Evolutionary conservation across 2,113 vertebrate species (phyloP), one percentile per base, ranked within the genome.

Genomic region (Entomyzon cyanotis): DNA sequence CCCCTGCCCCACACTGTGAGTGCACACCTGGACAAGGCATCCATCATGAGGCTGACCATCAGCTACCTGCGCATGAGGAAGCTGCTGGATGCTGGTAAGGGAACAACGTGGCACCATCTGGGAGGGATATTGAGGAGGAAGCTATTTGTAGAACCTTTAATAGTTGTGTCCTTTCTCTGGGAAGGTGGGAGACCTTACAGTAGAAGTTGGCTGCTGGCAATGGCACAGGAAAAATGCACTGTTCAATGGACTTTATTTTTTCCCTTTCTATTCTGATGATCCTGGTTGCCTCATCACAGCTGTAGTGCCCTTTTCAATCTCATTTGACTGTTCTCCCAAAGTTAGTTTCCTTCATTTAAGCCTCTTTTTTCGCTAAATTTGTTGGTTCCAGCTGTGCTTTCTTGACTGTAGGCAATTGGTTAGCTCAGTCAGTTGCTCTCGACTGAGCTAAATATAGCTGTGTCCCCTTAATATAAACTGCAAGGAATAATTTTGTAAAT

Each of bases 31-130:
- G 99, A 99, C 97, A 99, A 99, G 97, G 99, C 99, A 20, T 99
- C 99, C 62, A 98, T 99, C 84, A 99, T 99, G 99, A 99, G 99
- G 70, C 98, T 99, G 58, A 98, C 99, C 89, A 99, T 99, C 98
- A 99, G 99, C 96, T 99, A 99, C 97, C 95, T 99, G 96, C 99
- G 99, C 81, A 98, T 99, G 97, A 99, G 99, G 56, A 99, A 99
- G 91, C 98, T 99, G 74, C 98, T 99, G 18, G 98, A 97, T 97
- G 96, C 97, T 64, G 98, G 99, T 99, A 50, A 98, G 98, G 77
- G 58, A 83, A 23, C 80, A 46, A 9, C 1, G 5, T 12, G 65
- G 41, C 84, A 84, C 71, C 44, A 14, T 28, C 79, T 85, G 68
- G 87, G 16, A 60, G 67, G 27, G 39, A 5, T 16, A 1, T 2